Base-by-base conservation (phyloP, 1,140 invertebrate species). In the Sarcophaga peregrina region DNA sequence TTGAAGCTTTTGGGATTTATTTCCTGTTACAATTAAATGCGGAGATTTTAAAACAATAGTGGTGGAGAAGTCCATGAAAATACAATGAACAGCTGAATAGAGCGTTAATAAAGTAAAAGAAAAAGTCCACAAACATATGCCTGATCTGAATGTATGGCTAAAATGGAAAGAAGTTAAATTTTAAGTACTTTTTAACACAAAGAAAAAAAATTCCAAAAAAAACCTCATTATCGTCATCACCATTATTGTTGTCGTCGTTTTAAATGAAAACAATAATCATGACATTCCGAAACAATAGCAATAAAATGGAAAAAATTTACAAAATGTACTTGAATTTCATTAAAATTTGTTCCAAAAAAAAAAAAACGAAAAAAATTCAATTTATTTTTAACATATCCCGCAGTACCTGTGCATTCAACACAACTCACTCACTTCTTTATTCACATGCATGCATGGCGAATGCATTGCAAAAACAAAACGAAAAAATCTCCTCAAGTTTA, bases 361-460 rank as follows among this genome's bases (percentile, higher is more conserved):
- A 62, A 8, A n/a, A 17, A n/a, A 10, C 7, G 13, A 15, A 15
- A 2, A 58, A 58, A 6, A n/a, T 58, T 58, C n/a, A 58, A 13
- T n/a, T 58, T 58, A 13, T 7, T 58, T n/a, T n/a, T n/a, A 58
- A n/a, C n/a, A 13, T n/a, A 58, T 58, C n/a, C n/a, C 54, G n/a
- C 15, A 58, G 15, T 58, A 58, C 13, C 54, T 58, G n/a, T 0
- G 13, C 4, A 68, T 20, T 25, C 62, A 68, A 17, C 20, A 15
- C 54, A 58, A 68, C 5, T 68, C 58, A 68, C 58, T 68, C n/a
- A 68, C 58, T 68, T 58, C 9, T 25, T 68, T 5, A 68, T 25
- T 25, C 62, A 68, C 62, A 68, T 68, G 62, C 62, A 68, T 68
- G 62, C 62, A 25, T 68, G 62, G 54, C 50, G 13, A 52, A 52